Evolutionary conservation across 2,113 vertebrate genomes (phyloP).

Genomic region (Oxygymnocypris stewartii): DNA sequence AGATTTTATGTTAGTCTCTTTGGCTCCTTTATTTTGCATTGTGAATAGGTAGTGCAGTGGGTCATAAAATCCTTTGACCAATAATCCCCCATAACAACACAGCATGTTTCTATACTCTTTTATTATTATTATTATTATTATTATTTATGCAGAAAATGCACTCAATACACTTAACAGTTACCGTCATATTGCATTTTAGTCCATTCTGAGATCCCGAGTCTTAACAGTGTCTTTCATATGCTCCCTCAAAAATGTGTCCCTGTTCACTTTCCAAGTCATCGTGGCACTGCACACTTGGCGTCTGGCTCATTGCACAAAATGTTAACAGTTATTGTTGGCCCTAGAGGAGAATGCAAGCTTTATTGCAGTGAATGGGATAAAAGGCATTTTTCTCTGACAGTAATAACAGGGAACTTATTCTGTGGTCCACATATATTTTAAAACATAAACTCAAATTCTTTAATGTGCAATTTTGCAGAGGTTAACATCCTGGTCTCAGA

Average conservation of each 20-base stretch:
- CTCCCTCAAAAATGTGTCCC: background rate
- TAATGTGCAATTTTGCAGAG: conserved; percentile 29
- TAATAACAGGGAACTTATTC: conserved; percentile 49
- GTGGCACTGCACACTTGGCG: background rate
- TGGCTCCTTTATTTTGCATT: background rate
- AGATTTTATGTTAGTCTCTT: background rate
- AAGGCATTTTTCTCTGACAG: conserved; percentile 33
- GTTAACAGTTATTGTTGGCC: conserved; percentile 31
- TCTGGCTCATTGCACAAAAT: conserved; percentile 26
- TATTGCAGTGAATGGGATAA: conserved; percentile 19
- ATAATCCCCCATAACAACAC: background rate
- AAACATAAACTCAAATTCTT: conserved; percentile 6
- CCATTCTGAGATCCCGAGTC: background rate
- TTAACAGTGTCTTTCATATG: background rate
- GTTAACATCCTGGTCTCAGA: background rate
- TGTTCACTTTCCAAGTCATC: background rate
- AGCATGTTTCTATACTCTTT: background rate
- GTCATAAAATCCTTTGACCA: conserved; percentile 8
- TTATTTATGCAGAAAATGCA: background rate
- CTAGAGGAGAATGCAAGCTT: conserved; percentile 10
- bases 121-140: no score
- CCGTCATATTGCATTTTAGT: conserved; percentile 10
- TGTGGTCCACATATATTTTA: conserved; percentile 25
- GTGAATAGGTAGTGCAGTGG: background rate
- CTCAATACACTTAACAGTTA: background rate